A percentile compares a stretch with the other conserved stretches of the same genome.
Evolutionary conservation across 2,113 vertebrate species (phyloP).

Genomic region (Cynopterus brachyotis): DNA sequence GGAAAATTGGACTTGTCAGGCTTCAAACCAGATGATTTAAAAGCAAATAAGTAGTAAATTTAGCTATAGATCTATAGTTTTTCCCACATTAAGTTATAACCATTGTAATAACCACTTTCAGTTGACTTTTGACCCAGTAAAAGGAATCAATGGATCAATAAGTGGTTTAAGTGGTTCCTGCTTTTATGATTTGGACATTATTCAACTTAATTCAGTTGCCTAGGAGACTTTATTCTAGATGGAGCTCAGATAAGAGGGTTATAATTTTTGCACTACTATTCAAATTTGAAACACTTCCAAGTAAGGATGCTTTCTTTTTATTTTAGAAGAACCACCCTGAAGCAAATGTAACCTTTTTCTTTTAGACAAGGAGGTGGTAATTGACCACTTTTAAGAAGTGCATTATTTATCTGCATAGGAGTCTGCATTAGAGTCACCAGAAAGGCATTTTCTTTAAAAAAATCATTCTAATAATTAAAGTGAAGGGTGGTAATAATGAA

Average conservation of each 20-base stretch:
- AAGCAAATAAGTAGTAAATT: neutral
- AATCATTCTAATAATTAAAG: conserved; percentile 13
- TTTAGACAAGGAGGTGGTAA: neutral
- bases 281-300: conserved; percentile 30
- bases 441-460: conserved; percentile 37
- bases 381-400: neutral
- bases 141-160: conserved; percentile 8
- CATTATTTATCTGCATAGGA: conserved; percentile 34
- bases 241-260: neutral
- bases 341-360: neutral
- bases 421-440: neutral
- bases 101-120: neutral
- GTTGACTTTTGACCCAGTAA: conserved; percentile 11
- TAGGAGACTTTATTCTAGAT: conserved; percentile 8
- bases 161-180: neutral
- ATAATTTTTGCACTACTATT: conserved; percentile 41
- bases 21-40: neutral
- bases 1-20: neutral
- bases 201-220: conserved; percentile 17
- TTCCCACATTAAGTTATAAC: neutral
- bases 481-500: neutral
- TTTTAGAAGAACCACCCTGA: neutral
- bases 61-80: neutral
- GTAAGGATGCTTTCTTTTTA: neutral
- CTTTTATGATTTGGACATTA: conserved; percentile 32